phyloP scores from a whole-genome alignment of 2,797 vertebrate species.

The Coregonus ussuriensis region DNA sequence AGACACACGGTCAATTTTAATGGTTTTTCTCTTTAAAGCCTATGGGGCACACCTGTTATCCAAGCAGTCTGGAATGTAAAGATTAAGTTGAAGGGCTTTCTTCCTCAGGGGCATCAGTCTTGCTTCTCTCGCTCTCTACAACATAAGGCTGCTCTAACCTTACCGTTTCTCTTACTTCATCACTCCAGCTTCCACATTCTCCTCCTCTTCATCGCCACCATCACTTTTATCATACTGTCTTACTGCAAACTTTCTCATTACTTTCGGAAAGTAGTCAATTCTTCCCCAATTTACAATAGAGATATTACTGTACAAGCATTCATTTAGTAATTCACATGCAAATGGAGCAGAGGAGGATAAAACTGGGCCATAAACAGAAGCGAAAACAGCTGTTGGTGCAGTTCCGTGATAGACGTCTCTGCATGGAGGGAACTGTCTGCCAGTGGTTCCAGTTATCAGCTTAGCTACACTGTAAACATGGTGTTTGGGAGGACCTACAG shows the following conservation, averaged over 20 bases:
- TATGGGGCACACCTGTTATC: background rate
- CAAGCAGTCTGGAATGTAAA: background rate
- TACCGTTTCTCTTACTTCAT: background rate
- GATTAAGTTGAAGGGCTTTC: background rate
- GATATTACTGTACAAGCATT: no score
- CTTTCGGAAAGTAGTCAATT: background rate
- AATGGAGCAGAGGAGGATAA: no score
- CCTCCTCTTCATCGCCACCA: background rate
- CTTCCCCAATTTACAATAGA: no score
- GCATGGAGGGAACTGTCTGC: background rate
- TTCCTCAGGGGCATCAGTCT: background rate
- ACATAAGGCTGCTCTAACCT: background rate
- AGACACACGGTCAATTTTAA: background rate
- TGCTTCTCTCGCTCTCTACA: background rate
- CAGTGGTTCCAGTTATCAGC: background rate
- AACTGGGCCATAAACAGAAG: conserved; percentile 29
- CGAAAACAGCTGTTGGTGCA: conserved; percentile 30
- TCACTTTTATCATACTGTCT: background rate
- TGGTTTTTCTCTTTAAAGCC: background rate
- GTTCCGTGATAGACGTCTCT: background rate
- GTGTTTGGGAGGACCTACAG: background rate
- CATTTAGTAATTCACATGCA: background rate
- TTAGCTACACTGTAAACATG: background rate
- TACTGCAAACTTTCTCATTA: no score
- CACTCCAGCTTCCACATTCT: no score